A percentile compares a stretch with the other conserved stretches of the same genome.
These are phyloP conservation scores for Mastomys natalensis DNA, from an alignment of 2,113 vertebrate species.

Conservation along the genomic window DNA sequence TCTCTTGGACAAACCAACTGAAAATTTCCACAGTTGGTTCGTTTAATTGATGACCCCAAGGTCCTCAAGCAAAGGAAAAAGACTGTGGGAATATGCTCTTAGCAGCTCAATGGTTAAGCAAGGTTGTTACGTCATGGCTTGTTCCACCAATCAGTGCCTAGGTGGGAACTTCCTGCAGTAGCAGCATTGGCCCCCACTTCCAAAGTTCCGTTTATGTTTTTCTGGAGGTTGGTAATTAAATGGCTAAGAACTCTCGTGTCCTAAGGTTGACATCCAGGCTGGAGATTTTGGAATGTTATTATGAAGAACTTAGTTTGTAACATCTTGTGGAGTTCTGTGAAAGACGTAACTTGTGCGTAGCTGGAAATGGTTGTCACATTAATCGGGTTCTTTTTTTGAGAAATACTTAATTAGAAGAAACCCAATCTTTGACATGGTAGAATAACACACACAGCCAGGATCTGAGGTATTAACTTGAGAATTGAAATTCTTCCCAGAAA, in stretches of 20 bases:
- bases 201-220: conserved; percentile 46
- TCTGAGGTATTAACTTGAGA: background rate
- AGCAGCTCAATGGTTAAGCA: background rate
- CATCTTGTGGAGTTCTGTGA: background rate
- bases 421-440: background rate
- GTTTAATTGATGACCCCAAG: background rate
- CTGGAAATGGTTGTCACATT: conserved; percentile 41
- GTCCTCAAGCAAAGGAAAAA: background rate
- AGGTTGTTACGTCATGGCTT: background rate
- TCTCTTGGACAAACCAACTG: background rate
- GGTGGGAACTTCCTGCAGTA: background rate
- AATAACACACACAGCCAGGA: background rate
- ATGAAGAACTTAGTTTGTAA: conserved; percentile 31
- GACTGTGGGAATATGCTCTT: background rate
- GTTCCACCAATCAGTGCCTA: background rate
- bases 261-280: conserved; percentile 23
- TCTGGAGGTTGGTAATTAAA: conserved; percentile 41
- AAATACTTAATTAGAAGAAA: conserved; percentile 17
- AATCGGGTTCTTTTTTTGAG: background rate
- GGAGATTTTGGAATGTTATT: conserved; percentile 37
- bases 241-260: background rate
- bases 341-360: background rate
- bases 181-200: background rate
- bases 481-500: background rate
- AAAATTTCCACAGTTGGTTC: background rate